These are phyloP conservation scores for Dipodomys stephensi DNA, from an alignment of 2,113 vertebrate species.

Conservation along the genomic window DNA sequence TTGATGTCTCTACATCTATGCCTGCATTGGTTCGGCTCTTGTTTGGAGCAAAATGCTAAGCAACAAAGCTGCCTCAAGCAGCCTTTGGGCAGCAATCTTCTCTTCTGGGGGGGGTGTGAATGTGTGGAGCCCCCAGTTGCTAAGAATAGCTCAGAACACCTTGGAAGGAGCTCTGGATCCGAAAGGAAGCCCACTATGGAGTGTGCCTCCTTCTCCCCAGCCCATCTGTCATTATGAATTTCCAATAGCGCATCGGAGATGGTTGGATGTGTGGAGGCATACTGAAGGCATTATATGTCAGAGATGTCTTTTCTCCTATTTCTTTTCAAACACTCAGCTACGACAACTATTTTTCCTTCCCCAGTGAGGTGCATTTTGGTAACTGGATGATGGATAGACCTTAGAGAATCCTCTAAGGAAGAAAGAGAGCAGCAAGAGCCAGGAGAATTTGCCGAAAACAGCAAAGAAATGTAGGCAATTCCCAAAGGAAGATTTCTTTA, in stretches of 20 bases:
- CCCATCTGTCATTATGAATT: constrained; percentile 68
- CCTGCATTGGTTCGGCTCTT: neutral
- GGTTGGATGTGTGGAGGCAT: constrained; percentile 63
- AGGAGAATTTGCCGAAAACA: neutral
- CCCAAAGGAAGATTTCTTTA: constrained; percentile 3
- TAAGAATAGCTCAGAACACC: constrained; percentile 65
- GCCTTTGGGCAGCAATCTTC: constrained; percentile 58
- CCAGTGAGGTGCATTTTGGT: constrained; percentile 63
- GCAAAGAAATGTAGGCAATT: neutral
- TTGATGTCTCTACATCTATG: neutral
- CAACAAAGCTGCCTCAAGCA: constrained; percentile 51
- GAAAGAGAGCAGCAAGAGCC: constrained; percentile 8
- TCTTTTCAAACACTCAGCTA: constrained; percentile 54
- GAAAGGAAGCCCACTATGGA: constrained; percentile 66
- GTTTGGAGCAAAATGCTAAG: constrained; percentile 63
- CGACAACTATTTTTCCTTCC: constrained; percentile 57
- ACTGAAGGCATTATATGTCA: constrained; percentile 72
- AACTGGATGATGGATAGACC: constrained; percentile 54
- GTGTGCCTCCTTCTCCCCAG: constrained; percentile 15
- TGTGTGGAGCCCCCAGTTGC: constrained; percentile 67
- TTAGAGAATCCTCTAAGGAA: constrained; percentile 52
- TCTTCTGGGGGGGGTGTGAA: constrained; percentile 49
- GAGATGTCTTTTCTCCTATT: constrained; percentile 57
- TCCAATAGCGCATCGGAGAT: constrained; percentile 38
- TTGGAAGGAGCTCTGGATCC: constrained; percentile 49